Evolutionary conservation across 2,888 invertebrate genomes (phyloP).

Genomic region (Strigamia transsilvanica): DNA sequence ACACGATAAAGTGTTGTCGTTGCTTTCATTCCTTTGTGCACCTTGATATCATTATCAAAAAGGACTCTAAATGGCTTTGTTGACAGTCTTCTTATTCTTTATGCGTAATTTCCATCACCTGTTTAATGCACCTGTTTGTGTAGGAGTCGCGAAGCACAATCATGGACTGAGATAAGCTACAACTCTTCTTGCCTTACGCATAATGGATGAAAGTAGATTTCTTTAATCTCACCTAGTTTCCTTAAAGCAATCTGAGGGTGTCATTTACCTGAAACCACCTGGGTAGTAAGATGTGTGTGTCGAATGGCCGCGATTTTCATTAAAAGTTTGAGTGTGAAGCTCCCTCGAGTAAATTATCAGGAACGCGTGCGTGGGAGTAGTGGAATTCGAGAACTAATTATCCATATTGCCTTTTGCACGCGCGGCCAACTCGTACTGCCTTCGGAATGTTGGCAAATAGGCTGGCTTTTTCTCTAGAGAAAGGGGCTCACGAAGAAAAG

Average conservation of each 20-base stretch:
- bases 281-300: constrained; percentile 2
- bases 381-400: constrained; percentile 38
- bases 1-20: not conserved
- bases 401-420: constrained; percentile 38
- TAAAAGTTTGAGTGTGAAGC: constrained; percentile 22
- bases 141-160: not conserved
- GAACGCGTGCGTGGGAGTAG: constrained; percentile 24
- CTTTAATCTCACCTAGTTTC: constrained; percentile 21
- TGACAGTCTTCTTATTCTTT: not conserved
- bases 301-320: constrained; percentile 15
- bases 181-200: constrained; percentile 6
- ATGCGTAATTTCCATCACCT: constrained; percentile 25
- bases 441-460: constrained; percentile 35
- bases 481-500: not conserved
- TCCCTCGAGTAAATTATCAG: constrained; percentile 35
- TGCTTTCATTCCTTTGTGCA: constrained; percentile 11
- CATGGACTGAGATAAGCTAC: constrained; percentile 21
- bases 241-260: not conserved
- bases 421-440: constrained; percentile 22
- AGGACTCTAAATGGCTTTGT: constrained; percentile 24
- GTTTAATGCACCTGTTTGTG: constrained; percentile 34
- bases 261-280: constrained; percentile 34
- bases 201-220: constrained; percentile 23
- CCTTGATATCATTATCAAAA: constrained; percentile 13
- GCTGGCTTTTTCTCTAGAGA: constrained; percentile 11